A percentile compares a stretch with the other conserved stretches of the same genome.
These are phyloP conservation scores for Erethizon dorsatum DNA, from an alignment of 2,797 vertebrate genomes.

Conservation along the genomic window DNA sequence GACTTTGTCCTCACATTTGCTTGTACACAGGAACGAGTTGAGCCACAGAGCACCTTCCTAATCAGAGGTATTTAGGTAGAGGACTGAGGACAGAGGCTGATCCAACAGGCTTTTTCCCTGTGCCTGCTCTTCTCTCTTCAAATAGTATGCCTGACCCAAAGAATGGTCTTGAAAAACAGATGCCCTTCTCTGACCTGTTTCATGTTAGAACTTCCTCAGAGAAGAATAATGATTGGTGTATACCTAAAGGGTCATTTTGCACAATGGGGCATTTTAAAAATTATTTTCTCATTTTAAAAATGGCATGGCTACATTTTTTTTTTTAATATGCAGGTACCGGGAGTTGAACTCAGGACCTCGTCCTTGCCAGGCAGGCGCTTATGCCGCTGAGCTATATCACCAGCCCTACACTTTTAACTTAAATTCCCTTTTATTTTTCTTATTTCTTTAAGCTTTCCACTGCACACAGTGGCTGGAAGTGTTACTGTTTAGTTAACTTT, in stretches of 20 bases:
- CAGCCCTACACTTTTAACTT: constrained; percentile 11
- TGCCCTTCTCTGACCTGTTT: not conserved
- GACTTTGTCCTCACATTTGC: not conserved
- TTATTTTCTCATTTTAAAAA: constrained; percentile 43
- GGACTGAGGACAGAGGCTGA: not conserved
- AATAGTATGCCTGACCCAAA: not conserved
- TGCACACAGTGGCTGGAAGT: not conserved
- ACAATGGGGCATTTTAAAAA: not conserved
- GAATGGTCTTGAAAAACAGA: not conserved
- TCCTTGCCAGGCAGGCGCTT: no score
- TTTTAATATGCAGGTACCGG: no score
- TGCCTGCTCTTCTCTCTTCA: not conserved
- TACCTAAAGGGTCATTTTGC: not conserved
- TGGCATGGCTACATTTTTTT: not conserved
- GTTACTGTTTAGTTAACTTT: not conserved
- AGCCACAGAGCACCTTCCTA: not conserved
- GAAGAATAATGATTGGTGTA: not conserved
- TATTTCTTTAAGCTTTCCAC: not conserved
- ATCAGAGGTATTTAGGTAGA: not conserved
- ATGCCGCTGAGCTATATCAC: no score
- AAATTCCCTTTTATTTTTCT: not conserved
- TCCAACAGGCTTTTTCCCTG: not conserved
- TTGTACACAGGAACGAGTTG: not conserved
- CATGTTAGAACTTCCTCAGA: not conserved
- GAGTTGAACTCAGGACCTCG: no score